Percentiles rank a stretch among this genome's conserved stretches.
phyloP scores from a whole-genome alignment of 1,140 invertebrate genomes.

The Drosophila ogumai region DNA sequence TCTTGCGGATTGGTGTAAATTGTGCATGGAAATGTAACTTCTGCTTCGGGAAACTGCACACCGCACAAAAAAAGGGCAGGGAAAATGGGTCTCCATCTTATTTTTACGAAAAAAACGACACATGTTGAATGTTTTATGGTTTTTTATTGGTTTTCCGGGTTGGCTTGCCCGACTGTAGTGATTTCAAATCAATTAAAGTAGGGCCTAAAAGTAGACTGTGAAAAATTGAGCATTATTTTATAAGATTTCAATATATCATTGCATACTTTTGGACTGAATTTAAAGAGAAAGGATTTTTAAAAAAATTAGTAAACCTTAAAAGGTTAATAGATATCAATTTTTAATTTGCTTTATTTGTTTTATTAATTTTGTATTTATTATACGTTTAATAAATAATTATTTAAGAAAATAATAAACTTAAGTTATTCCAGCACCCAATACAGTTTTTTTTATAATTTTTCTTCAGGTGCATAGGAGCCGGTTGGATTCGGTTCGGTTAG shows the following conservation, averaged over 20 bases:
- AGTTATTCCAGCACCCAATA: too few species aligned
- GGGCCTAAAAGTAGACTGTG: not conserved
- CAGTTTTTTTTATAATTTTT: not conserved
- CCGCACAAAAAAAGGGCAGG: not conserved
- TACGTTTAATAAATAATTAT: rapidly evolving
- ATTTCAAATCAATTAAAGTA: not conserved
- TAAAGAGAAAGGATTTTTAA: not conserved
- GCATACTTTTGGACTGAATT: not conserved
- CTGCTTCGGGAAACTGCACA: constrained; percentile 50
- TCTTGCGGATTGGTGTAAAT: constrained; percentile 79
- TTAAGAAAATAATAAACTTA: too few species aligned
- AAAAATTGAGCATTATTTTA: not conserved
- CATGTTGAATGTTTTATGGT: not conserved
- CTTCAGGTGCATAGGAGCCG: constrained; percentile 12
- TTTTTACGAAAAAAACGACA: not conserved
- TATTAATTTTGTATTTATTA: too few species aligned
- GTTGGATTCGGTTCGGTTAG: constrained; percentile 28
- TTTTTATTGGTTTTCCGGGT: not conserved
- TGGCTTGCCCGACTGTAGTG: too few species aligned
- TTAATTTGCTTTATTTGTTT: not conserved
- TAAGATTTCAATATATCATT: not conserved
- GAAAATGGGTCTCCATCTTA: not conserved
- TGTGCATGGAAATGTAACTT: constrained; percentile 83
- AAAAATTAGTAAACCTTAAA: not conserved
- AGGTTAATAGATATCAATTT: too few species aligned